These are phyloP conservation scores for Silurus glanis DNA, from an alignment of 2,113 vertebrate species.

Conservation along the genomic window DNA sequence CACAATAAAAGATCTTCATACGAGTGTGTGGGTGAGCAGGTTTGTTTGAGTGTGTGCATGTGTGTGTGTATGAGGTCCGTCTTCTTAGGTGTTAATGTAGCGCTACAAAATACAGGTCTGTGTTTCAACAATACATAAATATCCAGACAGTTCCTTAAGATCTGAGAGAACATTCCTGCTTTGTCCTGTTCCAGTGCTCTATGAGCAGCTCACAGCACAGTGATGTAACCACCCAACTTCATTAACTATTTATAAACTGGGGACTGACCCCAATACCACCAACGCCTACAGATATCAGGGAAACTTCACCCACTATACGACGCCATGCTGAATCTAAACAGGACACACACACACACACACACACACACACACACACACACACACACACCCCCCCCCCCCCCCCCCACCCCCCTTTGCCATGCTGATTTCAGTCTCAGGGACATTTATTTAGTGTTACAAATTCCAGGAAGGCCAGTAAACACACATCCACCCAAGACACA, in stretches of 20 bases:
- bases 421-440: neutral
- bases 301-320: neutral
- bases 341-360: slow-evolving; percentile 7
- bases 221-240: slow-evolving; percentile 17
- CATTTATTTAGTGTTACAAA: neutral
- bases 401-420: no score
- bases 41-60: neutral
- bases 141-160: neutral
- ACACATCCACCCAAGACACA: neutral
- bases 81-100: neutral
- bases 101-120: slow-evolving; percentile 3
- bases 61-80: neutral
- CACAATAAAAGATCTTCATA: neutral
- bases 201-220: slow-evolving; percentile 17
- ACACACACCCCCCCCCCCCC: no score
- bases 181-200: slow-evolving; percentile 33
- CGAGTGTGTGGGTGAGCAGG: neutral
- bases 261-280: slow-evolving; percentile 29
- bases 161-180: neutral
- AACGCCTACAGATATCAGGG: slow-evolving; percentile 1
- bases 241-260: slow-evolving; percentile 33
- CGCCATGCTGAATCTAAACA: neutral
- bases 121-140: neutral
- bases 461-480: neutral
- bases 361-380: neutral